Evolutionary conservation across 2,113 vertebrate species (phyloP).

Genomic region (Rhinolophus ferrumequinum): DNA sequence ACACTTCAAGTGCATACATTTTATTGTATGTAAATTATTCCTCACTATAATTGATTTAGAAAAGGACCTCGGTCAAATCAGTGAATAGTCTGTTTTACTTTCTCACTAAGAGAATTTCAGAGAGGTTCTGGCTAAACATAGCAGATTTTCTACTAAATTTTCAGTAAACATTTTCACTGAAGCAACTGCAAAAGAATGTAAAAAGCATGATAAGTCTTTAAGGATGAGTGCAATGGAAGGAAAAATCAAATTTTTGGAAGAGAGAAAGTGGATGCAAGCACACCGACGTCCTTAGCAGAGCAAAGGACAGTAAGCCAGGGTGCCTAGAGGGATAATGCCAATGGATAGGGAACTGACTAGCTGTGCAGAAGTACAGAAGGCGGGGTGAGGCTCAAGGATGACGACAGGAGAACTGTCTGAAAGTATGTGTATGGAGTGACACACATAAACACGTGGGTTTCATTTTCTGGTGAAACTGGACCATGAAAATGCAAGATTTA

Average conservation of each 20-base stretch:
- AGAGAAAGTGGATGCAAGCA: background rate
- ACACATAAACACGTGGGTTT: background rate
- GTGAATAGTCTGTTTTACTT: background rate
- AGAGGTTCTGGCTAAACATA: background rate
- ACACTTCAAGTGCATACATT: background rate
- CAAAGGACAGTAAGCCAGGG: background rate
- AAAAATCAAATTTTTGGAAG: background rate
- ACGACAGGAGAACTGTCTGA: background rate
- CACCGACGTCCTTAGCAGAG: background rate
- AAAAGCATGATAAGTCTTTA: background rate
- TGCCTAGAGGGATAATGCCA: background rate
- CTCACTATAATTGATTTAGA: background rate
- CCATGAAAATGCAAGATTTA: background rate
- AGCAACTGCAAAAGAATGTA: background rate
- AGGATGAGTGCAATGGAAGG: background rate
- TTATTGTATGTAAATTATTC: background rate
- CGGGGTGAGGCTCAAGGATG: too few species aligned
- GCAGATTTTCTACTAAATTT: background rate
- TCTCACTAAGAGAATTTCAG: background rate
- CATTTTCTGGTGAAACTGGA: background rate
- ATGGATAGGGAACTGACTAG: background rate
- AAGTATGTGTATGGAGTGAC: background rate
- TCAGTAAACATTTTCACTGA: background rate
- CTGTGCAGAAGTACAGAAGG: background rate
- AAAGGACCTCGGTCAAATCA: background rate